Conservation (phyloP, 2,888 invertebrate species). For the Phortica okadai region DNA sequence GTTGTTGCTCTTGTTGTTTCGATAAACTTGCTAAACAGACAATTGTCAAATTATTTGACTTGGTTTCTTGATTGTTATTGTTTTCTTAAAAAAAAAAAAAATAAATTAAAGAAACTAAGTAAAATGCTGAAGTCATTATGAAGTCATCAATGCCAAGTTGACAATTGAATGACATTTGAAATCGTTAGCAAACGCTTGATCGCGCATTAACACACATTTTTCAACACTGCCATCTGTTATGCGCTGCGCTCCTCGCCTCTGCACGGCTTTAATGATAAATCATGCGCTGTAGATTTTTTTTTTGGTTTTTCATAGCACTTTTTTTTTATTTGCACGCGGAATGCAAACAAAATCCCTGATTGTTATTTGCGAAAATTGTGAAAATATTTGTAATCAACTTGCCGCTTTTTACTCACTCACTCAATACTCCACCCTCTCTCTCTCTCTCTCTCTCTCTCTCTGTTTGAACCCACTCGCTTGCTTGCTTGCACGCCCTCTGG, state of each 20-base stretch:
- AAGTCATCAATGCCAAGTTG: too few relatives aligned
- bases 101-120: too few relatives aligned
- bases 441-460: not conserved
- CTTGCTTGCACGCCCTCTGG: not conserved
- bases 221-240: not conserved
- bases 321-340: not conserved
- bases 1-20: too few relatives aligned
- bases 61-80: too few relatives aligned
- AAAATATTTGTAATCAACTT: conserved; percentile 33
- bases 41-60: too few relatives aligned
- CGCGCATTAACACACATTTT: not conserved
- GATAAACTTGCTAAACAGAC: too few relatives aligned
- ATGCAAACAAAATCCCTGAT: conserved; percentile 29
- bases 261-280: not conserved
- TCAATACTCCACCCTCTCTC: not conserved
- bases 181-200: not conserved
- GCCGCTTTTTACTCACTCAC: conserved; percentile 5
- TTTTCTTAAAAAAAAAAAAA: too few relatives aligned
- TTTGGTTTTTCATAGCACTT: not conserved
- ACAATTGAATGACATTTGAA: too few relatives aligned
- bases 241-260: too few relatives aligned
- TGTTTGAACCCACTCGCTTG: too few relatives aligned
- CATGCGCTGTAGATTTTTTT: not conserved
- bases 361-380: conserved; percentile 31
- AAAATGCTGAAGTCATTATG: too few relatives aligned